phyloP scores from a whole-genome alignment of 2,888 invertebrate genomes.

The Lordiphosa andalusiaca region DNA sequence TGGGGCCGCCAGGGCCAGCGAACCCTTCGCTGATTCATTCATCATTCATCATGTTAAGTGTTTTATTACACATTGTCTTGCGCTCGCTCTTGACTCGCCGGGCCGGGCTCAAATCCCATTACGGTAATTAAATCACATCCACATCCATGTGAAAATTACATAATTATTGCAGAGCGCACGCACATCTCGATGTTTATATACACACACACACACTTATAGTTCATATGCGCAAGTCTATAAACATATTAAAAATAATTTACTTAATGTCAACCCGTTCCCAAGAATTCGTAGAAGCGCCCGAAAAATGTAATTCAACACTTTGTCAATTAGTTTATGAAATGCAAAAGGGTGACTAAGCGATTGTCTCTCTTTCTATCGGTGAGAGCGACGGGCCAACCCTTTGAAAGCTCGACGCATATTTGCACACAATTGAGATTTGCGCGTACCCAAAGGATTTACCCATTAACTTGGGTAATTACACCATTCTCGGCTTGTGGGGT shows the following conservation, averaged over 20 bases:
- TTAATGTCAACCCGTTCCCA: slow-evolving; percentile 68
- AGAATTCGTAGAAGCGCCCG: slow-evolving; percentile 45
- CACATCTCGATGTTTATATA: slow-evolving; percentile 38
- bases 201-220: slow-evolving; percentile 32
- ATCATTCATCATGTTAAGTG: slow-evolving; percentile 79
- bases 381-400: slow-evolving; percentile 51
- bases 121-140: slow-evolving; percentile 79
- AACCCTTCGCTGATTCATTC: slow-evolving; percentile 71
- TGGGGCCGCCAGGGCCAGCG: slow-evolving; percentile 29
- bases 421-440: slow-evolving; percentile 53
- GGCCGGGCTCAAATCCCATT: slow-evolving; percentile 78
- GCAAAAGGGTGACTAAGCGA: slow-evolving; percentile 53
- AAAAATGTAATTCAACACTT: slow-evolving; percentile 73
- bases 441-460: slow-evolving; percentile 58
- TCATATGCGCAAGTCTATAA: slow-evolving; percentile 72
- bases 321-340: slow-evolving; percentile 67
- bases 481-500: slow-evolving; percentile 9
- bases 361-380: slow-evolving; percentile 15
- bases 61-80: slow-evolving; percentile 74
- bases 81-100: slow-evolving; percentile 29
- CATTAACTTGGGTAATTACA: slow-evolving; percentile 70
- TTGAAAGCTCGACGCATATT: slow-evolving; percentile 34
- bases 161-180: slow-evolving; percentile 65
- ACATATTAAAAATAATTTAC: slow-evolving; percentile 80
- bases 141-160: slow-evolving; percentile 78